These are phyloP conservation scores for Oriolus oriolus DNA, from an alignment of 2,113 vertebrate genomes.

Conservation along the genomic window DNA sequence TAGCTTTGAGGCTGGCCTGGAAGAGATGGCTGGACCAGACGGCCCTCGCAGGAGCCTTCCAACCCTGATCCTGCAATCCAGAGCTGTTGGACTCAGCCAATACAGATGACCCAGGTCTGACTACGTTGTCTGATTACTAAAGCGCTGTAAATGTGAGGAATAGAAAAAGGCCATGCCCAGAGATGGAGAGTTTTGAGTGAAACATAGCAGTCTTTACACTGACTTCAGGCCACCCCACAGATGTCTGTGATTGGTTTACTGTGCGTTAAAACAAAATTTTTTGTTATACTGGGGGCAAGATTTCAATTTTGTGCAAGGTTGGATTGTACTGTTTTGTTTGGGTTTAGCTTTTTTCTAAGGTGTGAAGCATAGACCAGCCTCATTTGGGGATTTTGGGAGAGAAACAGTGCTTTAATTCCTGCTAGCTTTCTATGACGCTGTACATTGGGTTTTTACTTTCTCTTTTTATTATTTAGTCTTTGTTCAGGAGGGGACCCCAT, in stretches of 20 bases:
- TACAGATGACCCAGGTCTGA: background rate
- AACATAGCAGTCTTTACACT: rapidly evolving
- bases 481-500: background rate
- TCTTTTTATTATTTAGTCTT: background rate
- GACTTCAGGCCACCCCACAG: background rate
- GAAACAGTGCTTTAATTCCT: background rate
- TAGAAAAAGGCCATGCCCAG: background rate
- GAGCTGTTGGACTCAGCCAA: background rate
- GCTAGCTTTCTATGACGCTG: background rate
- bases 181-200: background rate
- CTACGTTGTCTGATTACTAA: background rate
- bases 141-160: background rate
- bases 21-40: background rate
- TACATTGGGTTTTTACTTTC: background rate
- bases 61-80: background rate
- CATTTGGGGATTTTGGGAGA: background rate
- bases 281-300: background rate
- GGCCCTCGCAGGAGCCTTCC: background rate
- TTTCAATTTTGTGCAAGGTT: background rate
- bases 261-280: background rate
- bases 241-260: background rate
- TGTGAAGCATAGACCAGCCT: background rate
- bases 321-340: background rate
- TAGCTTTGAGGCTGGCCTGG: background rate
- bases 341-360: background rate